phyloP scores from a whole-genome alignment of 2,797 vertebrate genomes.

The Pseudochirops corinnae region DNA sequence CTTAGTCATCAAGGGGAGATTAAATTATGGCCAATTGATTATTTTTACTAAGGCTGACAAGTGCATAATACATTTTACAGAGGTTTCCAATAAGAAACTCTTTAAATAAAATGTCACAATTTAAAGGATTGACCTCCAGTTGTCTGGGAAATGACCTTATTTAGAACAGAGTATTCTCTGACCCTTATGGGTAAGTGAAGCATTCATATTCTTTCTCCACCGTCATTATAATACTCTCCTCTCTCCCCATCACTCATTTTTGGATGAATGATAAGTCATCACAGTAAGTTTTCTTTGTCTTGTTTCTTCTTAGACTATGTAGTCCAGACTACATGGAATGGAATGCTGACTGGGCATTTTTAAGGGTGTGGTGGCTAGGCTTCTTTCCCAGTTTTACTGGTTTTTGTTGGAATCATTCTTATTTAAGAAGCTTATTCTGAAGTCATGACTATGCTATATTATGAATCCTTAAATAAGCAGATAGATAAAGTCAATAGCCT shows the following conservation, averaged over 20 bases:
- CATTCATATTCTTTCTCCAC: slow-evolving; percentile 59
- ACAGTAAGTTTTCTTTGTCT: not conserved
- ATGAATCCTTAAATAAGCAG: not conserved
- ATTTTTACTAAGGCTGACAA: slow-evolving; percentile 45
- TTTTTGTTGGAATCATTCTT: not conserved
- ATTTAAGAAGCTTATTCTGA: not conserved
- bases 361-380: not conserved
- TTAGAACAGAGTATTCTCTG: slow-evolving; percentile 49
- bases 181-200: slow-evolving; percentile 51
- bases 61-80: slow-evolving; percentile 40
- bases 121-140: slow-evolving; percentile 44
- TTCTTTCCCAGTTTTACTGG: not conserved
- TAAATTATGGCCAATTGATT: slow-evolving; percentile 53
- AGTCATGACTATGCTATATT: not conserved
- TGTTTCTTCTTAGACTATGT: not conserved
- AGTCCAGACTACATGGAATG: not conserved
- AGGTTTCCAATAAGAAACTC: slow-evolving; percentile 48
- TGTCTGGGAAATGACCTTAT: slow-evolving; percentile 46
- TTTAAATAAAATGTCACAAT: slow-evolving; percentile 50
- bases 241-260: slow-evolving; percentile 11
- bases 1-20: slow-evolving; percentile 47
- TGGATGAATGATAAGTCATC: not conserved
- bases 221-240: not conserved
- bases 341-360: not conserved
- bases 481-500: not conserved